Conservation (phyloP, 2,797 vertebrate species). For the Arvicola amphibius region DNA sequence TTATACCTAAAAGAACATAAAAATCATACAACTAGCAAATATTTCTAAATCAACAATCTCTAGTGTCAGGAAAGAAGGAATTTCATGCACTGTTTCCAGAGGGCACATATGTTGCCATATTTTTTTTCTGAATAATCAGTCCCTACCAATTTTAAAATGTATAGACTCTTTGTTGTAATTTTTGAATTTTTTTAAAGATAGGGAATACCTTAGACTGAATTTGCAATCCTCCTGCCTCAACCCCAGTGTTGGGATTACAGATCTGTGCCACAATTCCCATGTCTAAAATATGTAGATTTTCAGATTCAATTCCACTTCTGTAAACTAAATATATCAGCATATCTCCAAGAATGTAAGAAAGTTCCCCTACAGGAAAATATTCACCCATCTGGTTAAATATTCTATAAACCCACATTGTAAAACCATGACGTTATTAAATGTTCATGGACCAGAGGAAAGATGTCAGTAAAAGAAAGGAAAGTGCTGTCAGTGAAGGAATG, state of each 20-base stretch:
- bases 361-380: not conserved
- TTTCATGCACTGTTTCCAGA: slow-evolving; percentile 7
- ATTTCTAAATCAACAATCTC: not conserved
- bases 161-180: not conserved
- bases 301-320: slow-evolving; percentile 8
- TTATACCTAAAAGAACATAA: not conserved
- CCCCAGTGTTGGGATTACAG: not conserved
- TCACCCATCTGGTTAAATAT: not conserved
- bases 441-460: slow-evolving; percentile 15
- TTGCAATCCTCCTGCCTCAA: not conserved
- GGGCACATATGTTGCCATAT: not conserved
- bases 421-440: slow-evolving; percentile 21
- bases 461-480: not conserved
- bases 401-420: slow-evolving; percentile 15
- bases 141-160: not conserved
- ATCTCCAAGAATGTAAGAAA: not conserved
- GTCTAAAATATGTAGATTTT: slow-evolving; percentile 33
- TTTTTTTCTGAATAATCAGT: not conserved
- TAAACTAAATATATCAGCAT: slow-evolving; percentile 16
- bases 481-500: not conserved
- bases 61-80: slow-evolving; percentile 8
- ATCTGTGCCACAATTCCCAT: not conserved
- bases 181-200: not conserved
- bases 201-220: not conserved
- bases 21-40: slow-evolving; percentile 34